These are phyloP conservation scores for Mastacembelus armatus DNA, from an alignment of 2,797 vertebrate genomes.

Conservation along the genomic window DNA sequence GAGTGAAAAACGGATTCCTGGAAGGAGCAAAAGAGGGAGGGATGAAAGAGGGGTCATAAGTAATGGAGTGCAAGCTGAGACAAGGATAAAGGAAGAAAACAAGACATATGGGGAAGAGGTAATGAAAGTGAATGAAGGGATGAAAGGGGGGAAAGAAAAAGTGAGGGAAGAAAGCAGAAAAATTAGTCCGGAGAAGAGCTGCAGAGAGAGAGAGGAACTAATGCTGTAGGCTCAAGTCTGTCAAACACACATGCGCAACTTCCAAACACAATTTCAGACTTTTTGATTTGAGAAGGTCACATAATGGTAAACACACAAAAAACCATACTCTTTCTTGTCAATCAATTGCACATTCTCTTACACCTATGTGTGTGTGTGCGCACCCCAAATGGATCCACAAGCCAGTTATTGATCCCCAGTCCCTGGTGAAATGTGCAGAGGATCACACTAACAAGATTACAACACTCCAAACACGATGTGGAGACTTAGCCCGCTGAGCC, in stretches of 20 bases:
- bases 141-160: neutral
- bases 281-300: conserved; percentile 41
- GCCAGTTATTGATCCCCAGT: conserved; percentile 75
- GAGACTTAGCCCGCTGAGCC: conserved; percentile 65
- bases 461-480: conserved; percentile 58
- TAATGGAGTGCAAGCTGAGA: no score
- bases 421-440: conserved; percentile 67
- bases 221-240: neutral
- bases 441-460: conserved; percentile 78
- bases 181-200: no score
- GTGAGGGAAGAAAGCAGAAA: no score
- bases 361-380: conserved; percentile 7
- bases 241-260: neutral
- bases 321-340: conserved; percentile 20
- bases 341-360: conserved; percentile 40
- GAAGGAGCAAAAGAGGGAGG: neutral
- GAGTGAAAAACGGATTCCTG: neutral
- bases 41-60: neutral
- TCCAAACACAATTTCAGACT: conserved; percentile 20
- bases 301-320: conserved; percentile 25
- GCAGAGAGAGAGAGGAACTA: no score
- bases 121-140: neutral
- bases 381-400: conserved; percentile 53
- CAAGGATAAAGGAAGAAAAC: no score
- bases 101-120: no score